phyloP scores from a whole-genome alignment of 2,888 invertebrate genomes.

The Diachrysia chrysitis region DNA sequence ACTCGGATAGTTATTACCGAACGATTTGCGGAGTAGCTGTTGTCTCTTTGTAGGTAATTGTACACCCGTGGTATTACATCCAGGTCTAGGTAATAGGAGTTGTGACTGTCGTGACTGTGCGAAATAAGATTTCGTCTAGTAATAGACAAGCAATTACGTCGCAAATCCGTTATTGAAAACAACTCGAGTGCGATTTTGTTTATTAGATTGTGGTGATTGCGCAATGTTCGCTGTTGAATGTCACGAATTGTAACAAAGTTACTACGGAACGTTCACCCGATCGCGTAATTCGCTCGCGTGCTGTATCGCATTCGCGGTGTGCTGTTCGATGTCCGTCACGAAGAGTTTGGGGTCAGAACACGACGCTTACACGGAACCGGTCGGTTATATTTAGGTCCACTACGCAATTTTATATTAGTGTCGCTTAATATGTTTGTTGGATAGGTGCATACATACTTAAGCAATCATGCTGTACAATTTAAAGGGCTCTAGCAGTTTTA shows the following conservation, averaged over 20 bases:
- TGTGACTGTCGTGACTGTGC: conserved; percentile 75
- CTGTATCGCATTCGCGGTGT: conserved; percentile 62
- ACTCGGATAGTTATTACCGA: conserved; percentile 66
- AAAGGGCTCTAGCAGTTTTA: neutral
- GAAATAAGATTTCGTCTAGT: conserved; percentile 72
- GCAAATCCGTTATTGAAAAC: conserved; percentile 68
- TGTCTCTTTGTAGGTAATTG: conserved; percentile 75
- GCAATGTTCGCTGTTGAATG: conserved; percentile 69
- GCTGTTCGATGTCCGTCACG: conserved; percentile 74
- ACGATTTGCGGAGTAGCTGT: conserved; percentile 68
- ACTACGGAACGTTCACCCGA: conserved; percentile 74
- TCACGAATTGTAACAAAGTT: conserved; percentile 75
- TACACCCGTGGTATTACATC: conserved; percentile 67
- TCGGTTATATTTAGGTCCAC: conserved; percentile 65
- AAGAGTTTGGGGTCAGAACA: conserved; percentile 78
- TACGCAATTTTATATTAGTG: conserved; percentile 38
- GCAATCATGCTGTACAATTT: conserved; percentile 19
- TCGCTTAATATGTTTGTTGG: conserved; percentile 5
- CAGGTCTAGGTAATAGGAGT: conserved; percentile 72
- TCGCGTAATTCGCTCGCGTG: conserved; percentile 78
- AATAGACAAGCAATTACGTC: conserved; percentile 67
- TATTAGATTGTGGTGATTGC: conserved; percentile 69
- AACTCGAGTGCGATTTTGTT: conserved; percentile 65
- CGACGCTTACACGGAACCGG: conserved; percentile 75
- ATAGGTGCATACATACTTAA: conserved; percentile 10